Base-by-base conservation (phyloP, 2,113 vertebrate genomes). In the Daboia siamensis region DNA sequence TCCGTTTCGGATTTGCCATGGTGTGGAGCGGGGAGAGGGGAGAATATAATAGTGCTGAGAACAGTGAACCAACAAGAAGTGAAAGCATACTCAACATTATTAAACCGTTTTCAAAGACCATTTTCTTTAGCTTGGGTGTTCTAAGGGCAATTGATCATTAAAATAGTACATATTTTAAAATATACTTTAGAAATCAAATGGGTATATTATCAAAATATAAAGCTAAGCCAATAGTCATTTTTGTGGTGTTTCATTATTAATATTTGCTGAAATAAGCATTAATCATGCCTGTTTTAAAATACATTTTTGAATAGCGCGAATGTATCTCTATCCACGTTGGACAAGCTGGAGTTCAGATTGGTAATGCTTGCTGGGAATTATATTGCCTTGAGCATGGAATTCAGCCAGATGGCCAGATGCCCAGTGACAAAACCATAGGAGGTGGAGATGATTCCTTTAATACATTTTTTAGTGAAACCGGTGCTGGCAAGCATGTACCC, bases 311-410 rank as follows among this genome's bases (percentile, higher is more conserved):
- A 80, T 44, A 80, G 74, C 74, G 74, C 74, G 98, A 98, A 94
- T 98, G 98, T 91, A 98, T 98, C 96, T 98, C 98, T 24, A 97
- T 98, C 94, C 98, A 98, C 91, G 98, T 98, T 89, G 98, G 98
- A 93, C 98, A 98, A 96, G 98, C 98, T 1, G 98, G 98, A 24
- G 97, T 97, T 92, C 98, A 98, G 96, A 98, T 98, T n/a, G 98
- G 98, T 90, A 98, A 98, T 96, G 98, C 98, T 94, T 98, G 98
- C 92, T 98, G 98, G 98, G 98, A 98, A 93, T 93, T 98, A 51
- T 98, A 98, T 92, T 98, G 98, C 91, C 94, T 98, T 89, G 98
- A 98, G 90, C 98, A 98, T 87, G 98, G 98, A 39, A 98, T 98
- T 91, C 98, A 98, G 94, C 97, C 98, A 1, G 97, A 98, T 64